Evolutionary conservation across 2,797 vertebrate species (phyloP).

Genomic region (Hydrolagus colliei): DNA sequence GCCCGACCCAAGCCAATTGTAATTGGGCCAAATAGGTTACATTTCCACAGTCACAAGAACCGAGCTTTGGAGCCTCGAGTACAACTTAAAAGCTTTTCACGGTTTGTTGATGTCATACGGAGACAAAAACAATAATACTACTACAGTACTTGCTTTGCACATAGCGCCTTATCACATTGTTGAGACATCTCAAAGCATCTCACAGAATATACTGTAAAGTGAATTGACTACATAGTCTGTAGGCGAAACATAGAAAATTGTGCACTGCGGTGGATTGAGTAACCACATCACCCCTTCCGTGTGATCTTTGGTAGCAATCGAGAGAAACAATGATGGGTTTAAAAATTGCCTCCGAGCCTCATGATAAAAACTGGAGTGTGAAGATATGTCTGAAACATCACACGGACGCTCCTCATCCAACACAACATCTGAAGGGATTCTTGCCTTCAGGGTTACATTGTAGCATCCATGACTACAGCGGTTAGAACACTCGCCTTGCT

Average conservation of each 20-base stretch:
- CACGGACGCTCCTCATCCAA: too few species aligned
- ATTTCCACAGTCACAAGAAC: background rate
- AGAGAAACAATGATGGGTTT: background rate
- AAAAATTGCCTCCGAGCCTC: background rate
- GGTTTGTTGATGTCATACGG: background rate
- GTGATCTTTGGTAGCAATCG: background rate
- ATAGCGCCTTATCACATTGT: too few species aligned
- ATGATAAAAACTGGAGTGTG: background rate
- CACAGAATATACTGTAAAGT: too few species aligned
- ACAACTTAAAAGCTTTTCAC: background rate
- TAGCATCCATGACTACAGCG: too few species aligned
- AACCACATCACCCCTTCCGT: background rate
- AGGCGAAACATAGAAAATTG: too few species aligned
- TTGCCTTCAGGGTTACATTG: too few species aligned
- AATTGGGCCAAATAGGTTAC: conserved; percentile 2
- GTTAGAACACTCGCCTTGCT: too few species aligned
- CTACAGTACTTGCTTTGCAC: too few species aligned
- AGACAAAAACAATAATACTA: background rate
- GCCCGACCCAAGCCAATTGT: background rate
- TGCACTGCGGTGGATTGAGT: too few species aligned
- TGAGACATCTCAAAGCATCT: too few species aligned
- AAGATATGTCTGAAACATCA: background rate
- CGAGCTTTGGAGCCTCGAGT: background rate
- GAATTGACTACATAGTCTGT: too few species aligned
- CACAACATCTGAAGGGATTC: too few species aligned